Conservation (phyloP, 2,797 vertebrate species). For the Hydrocynus forskahlii region DNA sequence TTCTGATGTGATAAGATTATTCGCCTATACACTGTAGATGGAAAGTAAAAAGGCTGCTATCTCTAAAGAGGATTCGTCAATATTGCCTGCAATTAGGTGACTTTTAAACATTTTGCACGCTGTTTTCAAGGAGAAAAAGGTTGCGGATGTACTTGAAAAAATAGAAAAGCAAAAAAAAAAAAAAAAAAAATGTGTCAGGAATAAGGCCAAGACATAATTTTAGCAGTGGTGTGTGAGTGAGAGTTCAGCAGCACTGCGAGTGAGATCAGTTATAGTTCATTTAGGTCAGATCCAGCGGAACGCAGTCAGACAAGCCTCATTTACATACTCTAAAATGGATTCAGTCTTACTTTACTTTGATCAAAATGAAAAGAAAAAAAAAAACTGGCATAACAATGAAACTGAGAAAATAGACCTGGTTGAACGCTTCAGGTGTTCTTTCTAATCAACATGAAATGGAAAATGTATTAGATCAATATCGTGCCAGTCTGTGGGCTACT, state of each 20-base stretch:
- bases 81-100: slow-evolving; percentile 60
- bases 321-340: slow-evolving; percentile 53
- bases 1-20: slow-evolving; percentile 64
- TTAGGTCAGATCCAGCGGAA: slow-evolving; percentile 52
- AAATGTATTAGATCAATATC: slow-evolving; percentile 58
- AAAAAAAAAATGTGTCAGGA: slow-evolving; percentile 38
- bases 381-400: slow-evolving; percentile 49
- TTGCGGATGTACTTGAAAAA: background rate
- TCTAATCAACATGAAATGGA: slow-evolving; percentile 55
- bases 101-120: slow-evolving; percentile 35
- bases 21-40: slow-evolving; percentile 54
- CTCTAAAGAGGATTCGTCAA: slow-evolving; percentile 68
- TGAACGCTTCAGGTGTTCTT: slow-evolving; percentile 51
- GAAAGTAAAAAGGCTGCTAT: slow-evolving; percentile 58
- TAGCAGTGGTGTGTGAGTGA: slow-evolving; percentile 13
- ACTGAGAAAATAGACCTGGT: slow-evolving; percentile 50
- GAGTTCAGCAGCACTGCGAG: slow-evolving; percentile 26
- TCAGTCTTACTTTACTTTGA: slow-evolving; percentile 53
- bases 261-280: slow-evolving; percentile 52
- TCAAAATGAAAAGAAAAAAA: slow-evolving; percentile 44
- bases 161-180: background rate
- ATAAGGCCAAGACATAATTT: slow-evolving; percentile 38
- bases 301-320: slow-evolving; percentile 53
- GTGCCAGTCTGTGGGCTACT: slow-evolving; percentile 28
- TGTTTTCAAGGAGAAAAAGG: slow-evolving; percentile 47